Conservation (phyloP, 1,140 invertebrate species). For the Macrostomum lignano region DNA sequence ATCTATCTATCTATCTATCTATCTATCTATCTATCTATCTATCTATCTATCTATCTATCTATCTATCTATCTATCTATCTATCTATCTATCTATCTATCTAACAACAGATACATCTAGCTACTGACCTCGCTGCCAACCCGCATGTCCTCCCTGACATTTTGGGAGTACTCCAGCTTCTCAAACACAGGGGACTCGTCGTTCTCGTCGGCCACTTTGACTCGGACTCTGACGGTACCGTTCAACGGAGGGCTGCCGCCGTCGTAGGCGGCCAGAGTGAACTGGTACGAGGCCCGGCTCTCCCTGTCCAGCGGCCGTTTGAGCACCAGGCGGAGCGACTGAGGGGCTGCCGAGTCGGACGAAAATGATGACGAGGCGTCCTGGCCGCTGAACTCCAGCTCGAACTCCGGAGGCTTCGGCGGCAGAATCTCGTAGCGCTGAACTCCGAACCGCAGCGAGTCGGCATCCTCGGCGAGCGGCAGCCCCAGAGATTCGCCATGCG, state of each 20-base stretch:
- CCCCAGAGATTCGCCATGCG: background rate
- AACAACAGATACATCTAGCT: no score
- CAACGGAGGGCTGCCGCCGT: conserved; percentile 5
- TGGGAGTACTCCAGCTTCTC: conserved; percentile 4
- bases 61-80: no score
- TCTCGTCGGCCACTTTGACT: conserved; percentile 5
- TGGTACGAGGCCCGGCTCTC: conserved; percentile 7
- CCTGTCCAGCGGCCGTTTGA: conserved; percentile 6
- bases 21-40: no score
- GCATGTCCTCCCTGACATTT: no score
- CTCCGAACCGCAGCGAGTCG: conserved; percentile 1
- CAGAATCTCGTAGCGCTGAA: conserved; percentile 1
- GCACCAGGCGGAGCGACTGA: conserved; percentile 2
- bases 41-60: no score
- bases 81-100: no score
- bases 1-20: no score
- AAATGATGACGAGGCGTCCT: background rate
- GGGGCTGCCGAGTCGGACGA: no score
- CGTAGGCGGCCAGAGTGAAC: conserved; percentile 6
- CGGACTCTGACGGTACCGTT: conserved; percentile 4
- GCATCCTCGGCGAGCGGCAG: conserved; percentile 4
- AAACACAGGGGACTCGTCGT: conserved; percentile 8
- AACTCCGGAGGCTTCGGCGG: conserved; percentile 1
- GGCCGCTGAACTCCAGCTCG: conserved; percentile 5
- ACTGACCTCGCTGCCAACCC: no score